phyloP scores from a whole-genome alignment of 2,888 invertebrate genomes.

The Ophioninae sp. region DNA sequence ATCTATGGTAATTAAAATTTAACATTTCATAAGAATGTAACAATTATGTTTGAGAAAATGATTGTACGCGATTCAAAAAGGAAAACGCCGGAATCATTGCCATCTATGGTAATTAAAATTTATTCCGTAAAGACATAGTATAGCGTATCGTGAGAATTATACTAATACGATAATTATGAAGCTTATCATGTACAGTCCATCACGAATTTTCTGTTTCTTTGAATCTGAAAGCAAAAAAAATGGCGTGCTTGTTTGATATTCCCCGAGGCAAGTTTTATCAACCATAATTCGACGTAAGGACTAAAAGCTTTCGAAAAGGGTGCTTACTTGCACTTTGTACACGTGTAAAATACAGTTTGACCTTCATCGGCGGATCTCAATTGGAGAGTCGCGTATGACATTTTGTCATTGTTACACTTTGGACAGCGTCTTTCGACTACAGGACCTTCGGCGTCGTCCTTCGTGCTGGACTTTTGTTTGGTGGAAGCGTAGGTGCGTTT shows the following conservation, averaged over 20 bases:
- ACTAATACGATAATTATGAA: conserved; percentile 23
- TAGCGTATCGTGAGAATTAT: neutral
- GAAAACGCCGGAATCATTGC: neutral
- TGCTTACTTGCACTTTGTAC: conserved; percentile 93
- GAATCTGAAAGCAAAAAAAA: conserved; percentile 82
- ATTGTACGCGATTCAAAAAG: no score
- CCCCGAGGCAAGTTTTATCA: neutral
- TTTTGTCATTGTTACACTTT: conserved; percentile 93
- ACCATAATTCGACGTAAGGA: neutral
- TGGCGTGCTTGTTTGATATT: conserved; percentile 2
- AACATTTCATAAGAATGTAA: neutral
- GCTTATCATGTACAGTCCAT: conserved; percentile 57
- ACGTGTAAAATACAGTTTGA: conserved; percentile 99
- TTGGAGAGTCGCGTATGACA: conserved; percentile 98
- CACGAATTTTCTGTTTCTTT: conserved; percentile 90
- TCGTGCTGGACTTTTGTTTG: conserved; percentile 72
- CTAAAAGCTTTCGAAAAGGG: neutral
- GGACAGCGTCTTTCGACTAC: conserved; percentile 91
- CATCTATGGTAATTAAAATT: neutral
- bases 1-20: no score
- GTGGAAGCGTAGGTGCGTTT: conserved; percentile 80
- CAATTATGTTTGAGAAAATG: neutral
- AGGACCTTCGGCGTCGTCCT: conserved; percentile 86
- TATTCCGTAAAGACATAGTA: neutral
- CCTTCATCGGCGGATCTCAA: conserved; percentile 99